A percentile compares a stretch with the other conserved stretches of the same genome.
Conservation (phyloP, 2,888 invertebrate species). For the Drosophila eohydei region DNA sequence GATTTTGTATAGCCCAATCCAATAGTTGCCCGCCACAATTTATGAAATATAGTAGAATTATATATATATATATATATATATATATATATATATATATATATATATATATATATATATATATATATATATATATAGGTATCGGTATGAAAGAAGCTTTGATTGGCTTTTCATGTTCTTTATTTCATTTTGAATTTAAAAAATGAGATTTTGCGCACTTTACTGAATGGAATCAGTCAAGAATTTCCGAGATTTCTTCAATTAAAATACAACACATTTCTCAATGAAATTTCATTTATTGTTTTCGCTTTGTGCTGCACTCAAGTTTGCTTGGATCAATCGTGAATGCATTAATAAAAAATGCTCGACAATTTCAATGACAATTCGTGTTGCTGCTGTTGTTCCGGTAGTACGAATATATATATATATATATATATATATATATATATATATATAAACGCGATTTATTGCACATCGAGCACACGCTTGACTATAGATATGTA, state of each 20-base stretch:
- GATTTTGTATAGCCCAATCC: too few relatives aligned
- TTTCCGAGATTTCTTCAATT: too few relatives aligned
- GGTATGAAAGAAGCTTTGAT: neutral
- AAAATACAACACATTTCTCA: neutral
- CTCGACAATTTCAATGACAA: constrained; percentile 32
- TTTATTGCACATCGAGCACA: constrained; percentile 41
- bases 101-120: too few relatives aligned
- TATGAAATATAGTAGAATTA: too few relatives aligned
- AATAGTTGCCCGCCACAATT: too few relatives aligned
- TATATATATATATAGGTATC: too few relatives aligned
- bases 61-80: too few relatives aligned
- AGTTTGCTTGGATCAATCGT: constrained; percentile 11
- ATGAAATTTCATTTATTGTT: constrained; percentile 30
- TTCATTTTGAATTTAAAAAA: too few relatives aligned
- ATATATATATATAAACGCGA: constrained; percentile 7
- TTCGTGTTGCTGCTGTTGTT: constrained; percentile 19
- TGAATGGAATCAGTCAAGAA: too few relatives aligned
- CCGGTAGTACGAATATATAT: constrained; percentile 1
- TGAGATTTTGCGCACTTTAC: too few relatives aligned
- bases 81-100: too few relatives aligned
- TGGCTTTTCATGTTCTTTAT: neutral
- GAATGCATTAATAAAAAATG: constrained; percentile 49
- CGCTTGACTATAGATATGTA: constrained; percentile 31
- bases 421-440: constrained; percentile 1
- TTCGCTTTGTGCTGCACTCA: constrained; percentile 35